These are phyloP conservation scores for Melanostoma scalare DNA, from an alignment of 2,888 invertebrate species.

Conservation along the genomic window DNA sequence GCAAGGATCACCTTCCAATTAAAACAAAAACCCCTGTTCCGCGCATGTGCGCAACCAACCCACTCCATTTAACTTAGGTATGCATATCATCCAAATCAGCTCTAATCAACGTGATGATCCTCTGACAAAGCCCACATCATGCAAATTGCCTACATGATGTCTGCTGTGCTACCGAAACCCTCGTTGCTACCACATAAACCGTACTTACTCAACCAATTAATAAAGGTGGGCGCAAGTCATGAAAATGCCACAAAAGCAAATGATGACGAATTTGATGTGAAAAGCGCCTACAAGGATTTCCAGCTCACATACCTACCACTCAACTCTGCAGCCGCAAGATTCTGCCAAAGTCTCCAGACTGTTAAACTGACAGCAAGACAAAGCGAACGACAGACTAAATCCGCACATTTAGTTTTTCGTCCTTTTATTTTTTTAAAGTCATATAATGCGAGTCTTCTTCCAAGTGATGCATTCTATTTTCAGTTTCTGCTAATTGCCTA, in stretches of 20 bases:
- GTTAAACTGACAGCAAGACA: constrained; percentile 69
- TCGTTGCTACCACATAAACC: constrained; percentile 30
- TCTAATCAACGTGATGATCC: constrained; percentile 72
- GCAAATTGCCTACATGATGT: constrained; percentile 69
- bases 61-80: neutral
- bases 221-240: constrained; percentile 71
- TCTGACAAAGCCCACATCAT: constrained; percentile 68
- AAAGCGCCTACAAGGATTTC: constrained; percentile 71
- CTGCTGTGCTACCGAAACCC: constrained; percentile 47
- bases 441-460: constrained; percentile 18
- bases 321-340: constrained; percentile 30
- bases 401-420: constrained; percentile 59
- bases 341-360: constrained; percentile 36
- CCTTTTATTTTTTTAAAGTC: constrained; percentile 33
- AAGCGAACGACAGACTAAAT: constrained; percentile 69
- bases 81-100: constrained; percentile 54
- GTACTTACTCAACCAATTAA: constrained; percentile 67
- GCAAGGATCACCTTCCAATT: too few species aligned
- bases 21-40: too few species aligned
- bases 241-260: constrained; percentile 72
- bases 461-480: constrained; percentile 24
- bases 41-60: too few species aligned
- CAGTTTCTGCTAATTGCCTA: constrained; percentile 62
- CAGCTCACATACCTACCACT: neutral
- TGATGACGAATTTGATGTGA: constrained; percentile 71